Conservation (phyloP, 2,113 vertebrate species). For the Phaethornis superciliosus region DNA sequence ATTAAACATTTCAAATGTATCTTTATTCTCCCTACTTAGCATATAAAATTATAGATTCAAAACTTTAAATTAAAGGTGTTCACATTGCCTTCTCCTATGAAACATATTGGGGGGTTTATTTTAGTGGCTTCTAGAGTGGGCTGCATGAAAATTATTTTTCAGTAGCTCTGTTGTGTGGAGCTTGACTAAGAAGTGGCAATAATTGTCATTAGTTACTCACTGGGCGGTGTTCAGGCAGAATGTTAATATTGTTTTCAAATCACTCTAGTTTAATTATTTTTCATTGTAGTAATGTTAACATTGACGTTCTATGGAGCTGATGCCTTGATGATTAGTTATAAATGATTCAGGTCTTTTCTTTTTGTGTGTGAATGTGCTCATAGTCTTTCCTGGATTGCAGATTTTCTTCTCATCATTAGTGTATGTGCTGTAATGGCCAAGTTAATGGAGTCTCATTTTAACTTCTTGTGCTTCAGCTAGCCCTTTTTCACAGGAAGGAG, state of each 20-base stretch:
- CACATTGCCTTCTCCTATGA: not conserved
- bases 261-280: not conserved
- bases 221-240: not conserved
- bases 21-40: not conserved
- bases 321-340: not conserved
- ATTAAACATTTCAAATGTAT: conserved; percentile 26
- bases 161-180: not conserved
- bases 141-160: conserved; percentile 1
- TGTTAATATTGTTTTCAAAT: not conserved
- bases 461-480: not conserved
- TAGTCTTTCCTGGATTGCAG: not conserved
- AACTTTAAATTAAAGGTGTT: conserved; percentile 4
- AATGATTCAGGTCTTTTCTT: not conserved
- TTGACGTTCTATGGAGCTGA: not conserved
- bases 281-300: not conserved
- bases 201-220: not conserved
- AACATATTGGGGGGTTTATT: not conserved
- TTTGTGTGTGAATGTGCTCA: not conserved
- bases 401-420: not conserved
- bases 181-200: not conserved
- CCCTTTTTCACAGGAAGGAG: not conserved
- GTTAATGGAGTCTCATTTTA: not conserved
- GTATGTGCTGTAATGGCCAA: not conserved
- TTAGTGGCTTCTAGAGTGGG: not conserved
- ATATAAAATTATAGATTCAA: conserved; percentile 26